Evolutionary conservation across 2,888 invertebrate species (phyloP).

Genomic region (Griposia aprilina): DNA sequence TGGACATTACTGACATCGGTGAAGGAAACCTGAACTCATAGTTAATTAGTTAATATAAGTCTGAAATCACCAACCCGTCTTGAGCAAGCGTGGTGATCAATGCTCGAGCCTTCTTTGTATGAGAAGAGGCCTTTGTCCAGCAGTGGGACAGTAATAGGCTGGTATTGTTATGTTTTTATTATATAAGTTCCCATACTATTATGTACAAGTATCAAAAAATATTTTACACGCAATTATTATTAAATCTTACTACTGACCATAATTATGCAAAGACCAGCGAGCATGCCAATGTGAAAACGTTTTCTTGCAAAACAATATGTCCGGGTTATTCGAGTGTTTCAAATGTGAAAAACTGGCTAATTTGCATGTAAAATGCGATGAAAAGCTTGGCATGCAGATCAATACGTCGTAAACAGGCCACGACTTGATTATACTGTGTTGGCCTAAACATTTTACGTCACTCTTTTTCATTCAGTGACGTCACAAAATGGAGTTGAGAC

Average conservation of each 20-base stretch:
- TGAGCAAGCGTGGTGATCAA: too few species aligned
- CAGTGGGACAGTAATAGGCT: too few species aligned
- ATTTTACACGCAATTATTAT: neutral
- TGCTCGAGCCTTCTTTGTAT: too few species aligned
- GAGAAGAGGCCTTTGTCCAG: too few species aligned
- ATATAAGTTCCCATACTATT: too few species aligned
- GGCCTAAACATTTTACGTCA: constrained; percentile 38
- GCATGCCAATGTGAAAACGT: neutral
- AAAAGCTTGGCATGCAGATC: constrained; percentile 73
- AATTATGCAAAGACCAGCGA: neutral
- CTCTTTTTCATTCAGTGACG: constrained; percentile 34
- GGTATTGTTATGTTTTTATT: too few species aligned
- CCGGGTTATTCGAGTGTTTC: constrained; percentile 31
- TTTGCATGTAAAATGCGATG: constrained; percentile 81
- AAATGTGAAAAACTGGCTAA: constrained; percentile 70
- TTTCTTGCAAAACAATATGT: constrained; percentile 6
- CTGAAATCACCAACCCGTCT: too few species aligned
- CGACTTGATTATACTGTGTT: constrained; percentile 63
- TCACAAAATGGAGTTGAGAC: neutral
- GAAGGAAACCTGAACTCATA: too few species aligned
- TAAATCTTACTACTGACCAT: neutral
- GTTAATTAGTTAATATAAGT: too few species aligned
- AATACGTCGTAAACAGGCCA: constrained; percentile 71
- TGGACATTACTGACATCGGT: too few species aligned
- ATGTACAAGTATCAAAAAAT: neutral